Conservation (phyloP, 2,113 vertebrate species). For the Rhinogobius similis region DNA sequence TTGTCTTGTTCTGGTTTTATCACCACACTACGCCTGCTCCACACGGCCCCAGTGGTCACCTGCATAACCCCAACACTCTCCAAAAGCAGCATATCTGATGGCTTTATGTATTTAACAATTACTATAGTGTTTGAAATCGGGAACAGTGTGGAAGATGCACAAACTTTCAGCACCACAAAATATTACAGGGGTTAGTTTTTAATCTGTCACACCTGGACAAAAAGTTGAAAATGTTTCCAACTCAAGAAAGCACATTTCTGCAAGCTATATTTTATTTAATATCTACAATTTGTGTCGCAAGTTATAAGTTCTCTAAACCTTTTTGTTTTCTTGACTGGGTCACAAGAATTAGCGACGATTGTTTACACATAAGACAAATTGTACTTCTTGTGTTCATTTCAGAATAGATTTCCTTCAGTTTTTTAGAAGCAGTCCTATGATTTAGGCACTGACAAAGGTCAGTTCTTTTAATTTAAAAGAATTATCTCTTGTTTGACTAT, state of each 20-base stretch:
- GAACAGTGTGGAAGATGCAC: background rate
- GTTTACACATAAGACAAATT: no score
- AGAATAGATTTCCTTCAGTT: no score
- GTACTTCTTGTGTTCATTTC: background rate
- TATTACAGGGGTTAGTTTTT: background rate
- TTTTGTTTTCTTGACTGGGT: no score
- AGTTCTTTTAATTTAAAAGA: background rate
- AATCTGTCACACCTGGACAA: no score
- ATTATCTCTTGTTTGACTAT: background rate
- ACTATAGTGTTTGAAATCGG: background rate
- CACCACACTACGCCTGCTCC: constrained; percentile 31
- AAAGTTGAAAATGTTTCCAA: no score
- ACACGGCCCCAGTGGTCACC: constrained; percentile 42
- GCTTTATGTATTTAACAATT: constrained; percentile 4
- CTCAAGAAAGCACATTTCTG: no score
- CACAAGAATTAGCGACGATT: no score
- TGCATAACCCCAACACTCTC: constrained; percentile 38
- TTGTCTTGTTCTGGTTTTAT: constrained; percentile 58
- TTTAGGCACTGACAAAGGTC: no score
- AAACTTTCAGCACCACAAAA: background rate
- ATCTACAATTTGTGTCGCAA: no score
- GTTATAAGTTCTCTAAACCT: no score
- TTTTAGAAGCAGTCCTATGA: no score
- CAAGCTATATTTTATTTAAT: no score
- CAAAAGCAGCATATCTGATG: background rate